Base-by-base conservation (phyloP, 2,797 vertebrate species). In the Vespertilio murinus region DNA sequence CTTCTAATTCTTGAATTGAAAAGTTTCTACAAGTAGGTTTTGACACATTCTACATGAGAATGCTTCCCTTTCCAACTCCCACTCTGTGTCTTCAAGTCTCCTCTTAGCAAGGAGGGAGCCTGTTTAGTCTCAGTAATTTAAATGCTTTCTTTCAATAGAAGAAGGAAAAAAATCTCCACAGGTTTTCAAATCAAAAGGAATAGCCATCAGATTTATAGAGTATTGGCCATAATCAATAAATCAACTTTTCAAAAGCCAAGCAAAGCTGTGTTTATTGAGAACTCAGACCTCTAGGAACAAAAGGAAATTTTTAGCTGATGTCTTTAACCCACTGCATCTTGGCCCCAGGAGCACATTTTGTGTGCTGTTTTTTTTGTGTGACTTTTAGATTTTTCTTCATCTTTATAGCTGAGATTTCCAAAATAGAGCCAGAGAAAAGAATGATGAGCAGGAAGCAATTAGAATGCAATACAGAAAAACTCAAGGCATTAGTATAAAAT, bases 211-310 rank as follows among this genome's bases (percentile, higher is more conserved):
- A 23, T 89, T 84, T 54, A 73, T 54, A 73, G 13, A 28, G 45
- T 74, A 81, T 80, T 93, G 47, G 82, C 8, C 17, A 45, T 67
- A 20, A 81, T 88, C 94, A 92, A 90, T 88, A 90, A 91, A 25
- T 81, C 74, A 95, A 74, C 23, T 38, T 69, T 59, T 87, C 18
- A 52, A 91, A 97, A 96, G 49, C 59, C 79, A 85, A 81, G 33
- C 52, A 71, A 33, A 91, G 20, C 18, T 78, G n/a, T 64, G 78
- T 64, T 83, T 61, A 69, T 45, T 33, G 70, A 94, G 73, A 93
- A 67, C 30, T 80, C 49, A 47, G 16, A 22, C 18, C 28, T 81
- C 47, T 25, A 9, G 28, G 8, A 42, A 90, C 25, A 64, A 95
- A 96, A 67, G 30, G 16, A 42, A 87, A 79, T 8, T 59, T 88